These are phyloP conservation scores for Chloroclysta siterata DNA, from an alignment of 2,888 invertebrate genomes.

Conservation along the genomic window DNA sequence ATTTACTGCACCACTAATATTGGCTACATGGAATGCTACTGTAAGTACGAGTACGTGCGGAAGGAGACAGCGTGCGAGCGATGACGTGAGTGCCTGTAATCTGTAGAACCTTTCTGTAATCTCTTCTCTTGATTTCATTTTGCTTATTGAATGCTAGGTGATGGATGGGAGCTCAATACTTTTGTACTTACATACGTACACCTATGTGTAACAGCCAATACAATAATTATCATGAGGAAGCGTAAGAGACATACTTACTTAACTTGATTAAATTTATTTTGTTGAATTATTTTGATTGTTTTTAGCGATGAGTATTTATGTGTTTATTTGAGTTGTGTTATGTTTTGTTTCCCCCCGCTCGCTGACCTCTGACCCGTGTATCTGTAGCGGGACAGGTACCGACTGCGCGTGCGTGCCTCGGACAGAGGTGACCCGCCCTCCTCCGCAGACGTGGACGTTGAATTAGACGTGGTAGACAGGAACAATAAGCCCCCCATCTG, in stretches of 20 bases:
- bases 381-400: conserved; percentile 97
- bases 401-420: conserved; percentile 97
- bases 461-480: conserved; percentile 99
- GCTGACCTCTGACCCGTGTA: conserved; percentile 90
- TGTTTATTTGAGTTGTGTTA: conserved; percentile 84
- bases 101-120: conserved; percentile 58
- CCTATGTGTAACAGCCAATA: conserved; percentile 53
- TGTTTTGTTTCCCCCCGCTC: conserved; percentile 87
- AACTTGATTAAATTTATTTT: conserved; percentile 59
- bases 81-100: conserved; percentile 67
- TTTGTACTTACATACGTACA: conserved; percentile 52
- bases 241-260: conserved; percentile 45
- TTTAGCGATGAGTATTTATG: conserved; percentile 80
- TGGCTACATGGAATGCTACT: conserved; percentile 89
- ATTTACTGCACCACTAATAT: conserved; percentile 88
- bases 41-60: conserved; percentile 76
- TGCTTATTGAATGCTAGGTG: conserved; percentile 77
- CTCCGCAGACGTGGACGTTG: conserved; percentile 98
- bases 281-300: conserved; percentile 71
- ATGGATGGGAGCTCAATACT: conserved; percentile 63
- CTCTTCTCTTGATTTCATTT: conserved; percentile 75
- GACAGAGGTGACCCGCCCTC: conserved; percentile 97
- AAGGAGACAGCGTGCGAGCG: conserved; percentile 52
- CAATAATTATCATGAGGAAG: conserved; percentile 62
- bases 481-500: conserved; percentile 99